Evolutionary conservation across 2,888 invertebrate genomes (phyloP).

Genomic region (Leptopilina drosophilae): DNA sequence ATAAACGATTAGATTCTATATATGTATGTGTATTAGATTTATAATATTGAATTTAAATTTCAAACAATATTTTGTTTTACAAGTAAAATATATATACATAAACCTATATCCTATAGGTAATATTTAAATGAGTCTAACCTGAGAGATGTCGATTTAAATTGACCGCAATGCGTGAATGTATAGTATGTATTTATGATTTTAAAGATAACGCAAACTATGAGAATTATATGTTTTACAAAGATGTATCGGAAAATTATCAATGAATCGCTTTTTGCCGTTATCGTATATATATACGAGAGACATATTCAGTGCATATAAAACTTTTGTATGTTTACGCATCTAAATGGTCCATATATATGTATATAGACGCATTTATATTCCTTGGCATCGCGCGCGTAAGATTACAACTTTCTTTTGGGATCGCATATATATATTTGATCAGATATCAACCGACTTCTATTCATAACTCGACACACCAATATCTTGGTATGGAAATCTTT

Average conservation of each 20-base stretch:
- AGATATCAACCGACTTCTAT: background rate
- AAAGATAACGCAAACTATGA: constrained; percentile 1
- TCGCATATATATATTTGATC: background rate
- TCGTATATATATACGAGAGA: background rate
- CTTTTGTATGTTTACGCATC: background rate
- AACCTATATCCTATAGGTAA: background rate
- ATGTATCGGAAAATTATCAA: constrained; percentile 31
- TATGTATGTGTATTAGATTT: background rate
- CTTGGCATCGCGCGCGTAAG: background rate
- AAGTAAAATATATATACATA: background rate
- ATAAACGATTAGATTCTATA: constrained; percentile 12
- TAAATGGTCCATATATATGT: background rate
- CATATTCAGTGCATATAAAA: constrained; percentile 4
- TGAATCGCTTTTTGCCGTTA: constrained; percentile 30
- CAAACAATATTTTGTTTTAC: constrained; percentile 23
- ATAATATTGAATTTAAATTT: constrained; percentile 16
- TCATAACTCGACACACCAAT: constrained; percentile 12
- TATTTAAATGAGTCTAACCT: constrained; percentile 31
- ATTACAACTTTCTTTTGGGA: constrained; percentile 33
- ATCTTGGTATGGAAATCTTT: constrained; percentile 13
- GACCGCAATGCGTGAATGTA: constrained; percentile 24
- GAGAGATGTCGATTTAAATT: constrained; percentile 30
- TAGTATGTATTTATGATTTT: background rate
- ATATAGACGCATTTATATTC: constrained; percentile 7
- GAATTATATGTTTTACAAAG: constrained; percentile 10